Percentiles rank a stretch among this genome's conserved stretches.
Evolutionary conservation across 1,140 invertebrate species (phyloP).

Genomic region (Bombus balteatus): DNA sequence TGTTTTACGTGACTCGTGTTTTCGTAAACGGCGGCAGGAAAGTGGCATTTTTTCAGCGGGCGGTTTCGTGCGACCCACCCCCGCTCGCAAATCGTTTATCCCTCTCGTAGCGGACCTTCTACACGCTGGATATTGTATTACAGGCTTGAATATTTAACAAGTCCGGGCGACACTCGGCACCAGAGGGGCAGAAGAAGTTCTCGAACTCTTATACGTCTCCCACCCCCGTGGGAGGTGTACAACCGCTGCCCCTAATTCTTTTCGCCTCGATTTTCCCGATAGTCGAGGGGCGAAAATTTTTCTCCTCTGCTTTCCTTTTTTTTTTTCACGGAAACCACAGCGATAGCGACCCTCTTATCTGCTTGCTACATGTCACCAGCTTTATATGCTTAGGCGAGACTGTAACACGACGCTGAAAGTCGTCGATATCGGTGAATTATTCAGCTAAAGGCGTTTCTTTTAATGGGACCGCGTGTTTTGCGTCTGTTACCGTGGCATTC

Average conservation of each 20-base stretch:
- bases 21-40: slow-evolving; percentile 8
- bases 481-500: slow-evolving; percentile 30
- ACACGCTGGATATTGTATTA: slow-evolving; percentile 80
- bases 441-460: slow-evolving; percentile 29
- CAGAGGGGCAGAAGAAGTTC: slow-evolving; percentile 63
- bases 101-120: slow-evolving; percentile 64
- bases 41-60: slow-evolving; percentile 34
- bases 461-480: slow-evolving; percentile 52
- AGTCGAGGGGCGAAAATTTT: slow-evolving; percentile 53
- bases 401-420: background rate
- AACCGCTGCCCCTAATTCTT: slow-evolving; percentile 66
- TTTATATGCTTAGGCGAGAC: slow-evolving; percentile 26
- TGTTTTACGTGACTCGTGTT: background rate
- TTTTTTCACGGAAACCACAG: slow-evolving; percentile 30
- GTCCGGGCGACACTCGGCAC: slow-evolving; percentile 74
- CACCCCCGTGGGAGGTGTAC: slow-evolving; percentile 44
- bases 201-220: slow-evolving; percentile 56
- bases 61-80: slow-evolving; percentile 26
- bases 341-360: slow-evolving; percentile 58
- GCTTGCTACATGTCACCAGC: slow-evolving; percentile 50
- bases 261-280: slow-evolving; percentile 70
- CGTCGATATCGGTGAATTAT: slow-evolving; percentile 52
- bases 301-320: background rate
- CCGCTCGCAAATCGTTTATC: slow-evolving; percentile 69
- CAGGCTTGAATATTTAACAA: slow-evolving; percentile 82